These are phyloP conservation scores for Cyclophora albipunctata DNA, from an alignment of 2,888 invertebrate genomes.

Conservation along the genomic window DNA sequence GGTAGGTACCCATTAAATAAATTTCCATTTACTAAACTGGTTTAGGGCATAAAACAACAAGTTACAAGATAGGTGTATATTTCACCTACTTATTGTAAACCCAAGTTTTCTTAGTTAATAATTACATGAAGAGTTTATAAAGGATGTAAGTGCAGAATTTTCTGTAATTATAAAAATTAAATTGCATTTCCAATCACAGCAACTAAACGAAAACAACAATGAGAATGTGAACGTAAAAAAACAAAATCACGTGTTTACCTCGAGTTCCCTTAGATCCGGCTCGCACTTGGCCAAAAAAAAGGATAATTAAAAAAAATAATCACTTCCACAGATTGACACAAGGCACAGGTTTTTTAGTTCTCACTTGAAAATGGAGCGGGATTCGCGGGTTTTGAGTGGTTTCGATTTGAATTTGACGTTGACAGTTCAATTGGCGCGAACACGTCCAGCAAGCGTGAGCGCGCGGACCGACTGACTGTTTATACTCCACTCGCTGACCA, in stretches of 20 bases:
- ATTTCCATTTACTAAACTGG: too few relatives aligned
- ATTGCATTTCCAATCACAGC: neutral
- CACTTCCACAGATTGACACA: conserved; percentile 34
- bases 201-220: conserved; percentile 19
- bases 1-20: too few relatives aligned
- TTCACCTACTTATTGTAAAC: too few relatives aligned
- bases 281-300: neutral
- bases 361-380: conserved; percentile 31
- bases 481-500: conserved; percentile 20
- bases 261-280: conserved; percentile 32
- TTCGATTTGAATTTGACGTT: conserved; percentile 20
- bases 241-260: conserved; percentile 42
- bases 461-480: conserved; percentile 42
- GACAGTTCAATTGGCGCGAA: conserved; percentile 30
- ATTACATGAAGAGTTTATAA: too few relatives aligned
- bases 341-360: conserved; percentile 22
- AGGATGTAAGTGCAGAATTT: too few relatives aligned
- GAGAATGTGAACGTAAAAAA: conserved; percentile 29
- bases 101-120: too few relatives aligned
- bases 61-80: too few relatives aligned
- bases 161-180: neutral
- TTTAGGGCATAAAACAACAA: too few relatives aligned
- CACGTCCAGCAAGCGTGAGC: conserved; percentile 34
- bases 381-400: conserved; percentile 16
- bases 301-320: conserved; percentile 17